Evolutionary conservation across 2,113 vertebrate genomes (phyloP), one percentile per base, ranked within the genome.

Genomic region (Spilogale gracilis): DNA sequence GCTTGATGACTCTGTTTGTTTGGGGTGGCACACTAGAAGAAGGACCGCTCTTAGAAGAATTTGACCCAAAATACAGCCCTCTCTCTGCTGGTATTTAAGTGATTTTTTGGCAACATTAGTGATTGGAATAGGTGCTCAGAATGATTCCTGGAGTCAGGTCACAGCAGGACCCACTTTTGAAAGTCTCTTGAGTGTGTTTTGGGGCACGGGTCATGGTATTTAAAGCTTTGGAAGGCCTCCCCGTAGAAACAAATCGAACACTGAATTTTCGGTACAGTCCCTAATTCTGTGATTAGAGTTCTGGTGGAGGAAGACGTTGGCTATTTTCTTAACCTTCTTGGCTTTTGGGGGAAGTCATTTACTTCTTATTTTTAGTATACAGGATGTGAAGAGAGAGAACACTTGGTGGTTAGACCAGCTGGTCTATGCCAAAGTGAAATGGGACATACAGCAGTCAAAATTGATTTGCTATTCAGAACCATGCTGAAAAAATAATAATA

Each of bases 271-370:
- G 76, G 65, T 63, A 23, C 23, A n/a, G 30, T 89, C 65, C 91
- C n/a, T 43, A 91, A 80, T 96, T 85, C 79, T 91, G 17, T 89
- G 78, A 95, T 71, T 32, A 83, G 50, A 84, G 48, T n/a, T n/a
- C 50, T 12, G 38, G 9, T 11, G n/a, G 78, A 50, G 18, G 58
- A 54, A 78, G 48, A 74, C 88, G 80, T 54, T 38, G 5, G 10
- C 23, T 86, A 21, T 94, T 89, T 69, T 95, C 45, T 83, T 45
- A 93, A 86, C 54, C 58, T 74, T 38, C 9, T 92, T 78, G 45
- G 18, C 9, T 84, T 79, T 65, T 69, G 61, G 58, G 48, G 84
- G 30, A 74, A 78, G 82, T 52, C 11, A 65, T 94, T 97, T 95
- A 23, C 65, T 94, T 90, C 94, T 86, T 38, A 63, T 52, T 94